A percentile compares a stretch with the other conserved stretches of the same genome.
These are phyloP conservation scores for Fragum fragum DNA, from an alignment of 2,888 invertebrate genomes.

Conservation along the genomic window DNA sequence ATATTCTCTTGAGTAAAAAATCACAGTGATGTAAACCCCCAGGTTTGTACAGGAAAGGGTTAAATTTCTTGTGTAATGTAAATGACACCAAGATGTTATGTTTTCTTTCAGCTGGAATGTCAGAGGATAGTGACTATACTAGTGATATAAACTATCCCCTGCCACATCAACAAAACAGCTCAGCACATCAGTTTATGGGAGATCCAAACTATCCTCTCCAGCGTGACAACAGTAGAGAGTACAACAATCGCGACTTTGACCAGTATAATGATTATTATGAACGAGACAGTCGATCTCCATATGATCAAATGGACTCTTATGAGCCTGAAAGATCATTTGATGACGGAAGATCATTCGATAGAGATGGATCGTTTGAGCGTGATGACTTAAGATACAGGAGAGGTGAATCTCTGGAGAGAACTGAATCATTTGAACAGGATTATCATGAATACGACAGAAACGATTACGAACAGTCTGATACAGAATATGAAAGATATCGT, in stretches of 20 bases:
- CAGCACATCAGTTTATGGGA: constrained; percentile 92
- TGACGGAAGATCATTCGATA: constrained; percentile 64
- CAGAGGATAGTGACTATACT: constrained; percentile 98
- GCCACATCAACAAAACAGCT: constrained; percentile 93
- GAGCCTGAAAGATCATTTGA: constrained; percentile 60
- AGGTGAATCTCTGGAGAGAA: constrained; percentile 57
- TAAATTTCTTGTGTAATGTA: no score
- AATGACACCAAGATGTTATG: no score
- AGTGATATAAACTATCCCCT: constrained; percentile 97
- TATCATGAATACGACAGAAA: constrained; percentile 51
- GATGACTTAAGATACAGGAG: constrained; percentile 86
- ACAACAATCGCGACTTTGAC: constrained; percentile 64
- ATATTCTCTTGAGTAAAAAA: no score
- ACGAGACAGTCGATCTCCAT: constrained; percentile 60
- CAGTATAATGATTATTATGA: constrained; percentile 71
- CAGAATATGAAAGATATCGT: constrained; percentile 51
- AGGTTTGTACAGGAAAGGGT: no score
- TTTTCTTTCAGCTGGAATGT: constrained; percentile 90
- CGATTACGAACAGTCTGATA: constrained; percentile 56
- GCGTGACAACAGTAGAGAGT: constrained; percentile 89
- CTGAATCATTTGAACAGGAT: constrained; percentile 65
- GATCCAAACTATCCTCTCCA: constrained; percentile 75
- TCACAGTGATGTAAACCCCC: no score
- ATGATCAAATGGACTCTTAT: constrained; percentile 56
- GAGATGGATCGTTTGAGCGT: constrained; percentile 60